Evolutionary conservation across 1,140 invertebrate genomes (phyloP).

Genomic region (Schlechtendalia chinensis): DNA sequence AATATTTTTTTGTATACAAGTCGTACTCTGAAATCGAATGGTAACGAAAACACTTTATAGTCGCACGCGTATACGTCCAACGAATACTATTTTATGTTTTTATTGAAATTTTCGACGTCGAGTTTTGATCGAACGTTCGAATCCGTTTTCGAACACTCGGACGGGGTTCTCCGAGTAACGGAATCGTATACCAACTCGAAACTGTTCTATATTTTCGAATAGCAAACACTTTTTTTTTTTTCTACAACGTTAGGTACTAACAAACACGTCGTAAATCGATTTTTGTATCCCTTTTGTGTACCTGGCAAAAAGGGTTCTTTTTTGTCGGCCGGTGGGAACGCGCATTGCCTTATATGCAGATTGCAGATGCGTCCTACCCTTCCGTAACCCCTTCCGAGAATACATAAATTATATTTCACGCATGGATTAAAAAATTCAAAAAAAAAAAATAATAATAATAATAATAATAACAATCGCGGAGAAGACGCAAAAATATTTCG

Average conservation of each 20-base stretch:
- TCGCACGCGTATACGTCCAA: not conserved
- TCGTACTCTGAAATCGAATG: too few relatives aligned
- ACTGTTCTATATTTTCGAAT: constrained; percentile 42
- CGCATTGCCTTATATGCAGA: constrained; percentile 47
- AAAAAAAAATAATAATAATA: too few relatives aligned
- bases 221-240: constrained; percentile 43
- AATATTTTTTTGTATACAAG: too few relatives aligned
- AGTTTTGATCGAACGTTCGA: constrained; percentile 26
- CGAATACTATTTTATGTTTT: not conserved
- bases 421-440: constrained; percentile 49
- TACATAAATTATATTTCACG: constrained; percentile 50
- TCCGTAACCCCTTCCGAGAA: constrained; percentile 37
- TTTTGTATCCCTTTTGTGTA: constrained; percentile 47
- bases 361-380: constrained; percentile 46
- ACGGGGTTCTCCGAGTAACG: constrained; percentile 27
- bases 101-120: constrained; percentile 9
- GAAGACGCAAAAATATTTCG: constrained; percentile 48
- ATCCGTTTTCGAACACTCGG: constrained; percentile 15
- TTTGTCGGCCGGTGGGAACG: constrained; percentile 38
- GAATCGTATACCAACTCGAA: constrained; percentile 29
- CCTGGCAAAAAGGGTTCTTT: constrained; percentile 37
- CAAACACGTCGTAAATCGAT: constrained; percentile 36
- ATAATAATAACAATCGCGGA: constrained; percentile 45
- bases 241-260: constrained; percentile 49
- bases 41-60: not conserved